Base-by-base conservation (phyloP, 2,888 invertebrate genomes). In the Myopa testacea region DNA sequence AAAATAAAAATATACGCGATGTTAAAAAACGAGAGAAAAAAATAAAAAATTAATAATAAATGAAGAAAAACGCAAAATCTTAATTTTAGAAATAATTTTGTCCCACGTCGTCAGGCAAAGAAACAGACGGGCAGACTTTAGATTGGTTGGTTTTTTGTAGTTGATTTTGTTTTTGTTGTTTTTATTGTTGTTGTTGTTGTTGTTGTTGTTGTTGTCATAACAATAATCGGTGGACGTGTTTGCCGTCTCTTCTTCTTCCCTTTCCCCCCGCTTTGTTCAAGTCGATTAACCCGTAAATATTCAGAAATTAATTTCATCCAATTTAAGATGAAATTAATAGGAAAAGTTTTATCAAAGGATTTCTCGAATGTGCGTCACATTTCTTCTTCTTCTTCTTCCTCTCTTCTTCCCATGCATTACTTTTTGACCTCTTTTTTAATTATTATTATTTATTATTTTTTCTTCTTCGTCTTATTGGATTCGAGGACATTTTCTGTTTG, bases 321-420 rank as follows among this genome's bases (percentile, higher is more conserved):
- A 79, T 78, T 78, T 78, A 68, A 73, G 76, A 79, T 79, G 81
- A 78, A 82, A 82, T 82, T 81, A 82, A 83, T 82, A 81, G 83
- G 73, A 45, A 67, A 69, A 74, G 67, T 75, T 70, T 75, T 75
- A 60, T 74, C 70, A 60, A 79, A 78, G 67, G 40, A 65, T 37
- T n/a, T 37, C 34, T 65, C 37, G 12, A 65, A 4, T 37, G 37
- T 26, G 16, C 14, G 37, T 37, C 7, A 65, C 4, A 5, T n/a
- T 62, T 62, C 10, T 62, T 62, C 10, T 62, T 62, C n/a, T 26
- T 4, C 3, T 26, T 62, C n/a, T 34, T 65, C 14, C 4, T 12
- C 8, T 65, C 10, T 65, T 3, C 34, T 34, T 16, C 34, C 38
- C 34, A 38, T 14, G 7, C 34, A 6, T 38, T n/a, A 26, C 4